Percentiles rank a stretch among this genome's conserved stretches.
Conservation (phyloP, 53 echinoderm and acorn worm species). For the Paracentrotus lividus region DNA sequence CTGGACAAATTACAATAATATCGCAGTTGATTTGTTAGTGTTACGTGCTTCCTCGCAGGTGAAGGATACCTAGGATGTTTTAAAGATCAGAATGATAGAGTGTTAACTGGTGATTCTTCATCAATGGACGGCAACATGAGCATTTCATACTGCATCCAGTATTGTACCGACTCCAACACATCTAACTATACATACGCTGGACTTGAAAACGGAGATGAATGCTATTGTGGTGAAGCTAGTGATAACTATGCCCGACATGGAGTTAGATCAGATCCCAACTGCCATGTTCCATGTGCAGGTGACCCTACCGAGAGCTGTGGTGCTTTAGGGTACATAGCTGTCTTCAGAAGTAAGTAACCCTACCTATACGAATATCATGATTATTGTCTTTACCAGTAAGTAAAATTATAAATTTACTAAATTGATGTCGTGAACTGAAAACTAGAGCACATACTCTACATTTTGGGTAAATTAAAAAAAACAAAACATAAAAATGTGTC, state of each 20-base stretch:
- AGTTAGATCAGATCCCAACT: background rate
- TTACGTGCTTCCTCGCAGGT: too few species aligned
- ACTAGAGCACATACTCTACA: too few species aligned
- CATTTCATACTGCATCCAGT: background rate
- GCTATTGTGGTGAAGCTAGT: background rate
- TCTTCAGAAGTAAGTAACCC: constrained; percentile 1
- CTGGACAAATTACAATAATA: too few species aligned
- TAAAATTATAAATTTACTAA: too few species aligned
- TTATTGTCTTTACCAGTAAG: too few species aligned
- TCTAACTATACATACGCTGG: background rate
- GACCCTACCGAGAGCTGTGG: constrained; percentile 39
- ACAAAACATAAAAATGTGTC: too few species aligned
- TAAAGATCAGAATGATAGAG: background rate
- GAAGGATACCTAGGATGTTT: constrained; percentile 27
- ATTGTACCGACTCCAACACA: background rate
- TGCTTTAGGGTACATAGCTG: background rate
- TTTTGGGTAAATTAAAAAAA: too few species aligned
- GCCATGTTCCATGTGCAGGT: background rate
- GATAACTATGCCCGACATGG: background rate
- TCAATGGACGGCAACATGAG: background rate
- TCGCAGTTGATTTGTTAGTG: too few species aligned
- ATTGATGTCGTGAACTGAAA: too few species aligned
- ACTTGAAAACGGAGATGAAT: constrained; percentile 26
- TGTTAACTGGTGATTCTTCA: background rate
- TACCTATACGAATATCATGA: too few species aligned